Evolutionary conservation across 2,888 invertebrate species (phyloP), one percentile per base, ranked within the genome.

Genomic region (Digitonthophagus gazella): DNA sequence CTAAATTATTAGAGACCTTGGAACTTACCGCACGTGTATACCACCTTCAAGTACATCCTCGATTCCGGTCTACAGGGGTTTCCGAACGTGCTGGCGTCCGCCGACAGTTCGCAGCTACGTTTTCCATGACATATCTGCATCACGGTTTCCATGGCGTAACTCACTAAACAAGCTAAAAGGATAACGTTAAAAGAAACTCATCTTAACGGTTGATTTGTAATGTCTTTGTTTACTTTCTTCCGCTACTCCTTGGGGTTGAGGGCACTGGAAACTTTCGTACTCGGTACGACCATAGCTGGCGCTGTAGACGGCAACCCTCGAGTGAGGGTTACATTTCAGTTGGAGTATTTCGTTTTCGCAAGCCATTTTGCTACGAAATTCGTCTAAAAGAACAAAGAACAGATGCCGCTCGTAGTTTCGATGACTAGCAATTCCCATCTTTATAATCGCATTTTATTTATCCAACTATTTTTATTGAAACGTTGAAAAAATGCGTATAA

Each of bases 361-460:
- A 73, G 95, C 95, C 78, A 95, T 91, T 87, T 95, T 93, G 83
- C 95, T 96, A 73, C 94, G 89, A 84, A 97, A 97, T 82, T 96
- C 95, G 83, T 94, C 97, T 97, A 89, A 77, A 86, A 86, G 79
- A 65, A 44, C 14, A 19, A 18, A 57, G 57, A 11, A n/a, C n/a
- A n/a, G n/a, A n/a, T n/a, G n/a, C 28, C 28, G 28, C 6, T 11
- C 11, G 11, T 44, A 44, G n/a, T n/a, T n/a, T 44, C 3, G 28
- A 1, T 3, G 11, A 3, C 6, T 44, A 44, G 28, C 6, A 44
- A 44, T 44, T 44, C 28, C 28, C 11, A 44, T 44, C 28, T 44
- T 44, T 44, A 6, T 11, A 44, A 44, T 44, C 44, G 64, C 69
- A 65, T 65, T 71, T 54, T 66, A 61, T 54, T 64, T 67, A 11